Evolutionary conservation across 2,797 vertebrate genomes (phyloP), one percentile per base, ranked within the genome.

Genomic region (Mycteria americana): DNA sequence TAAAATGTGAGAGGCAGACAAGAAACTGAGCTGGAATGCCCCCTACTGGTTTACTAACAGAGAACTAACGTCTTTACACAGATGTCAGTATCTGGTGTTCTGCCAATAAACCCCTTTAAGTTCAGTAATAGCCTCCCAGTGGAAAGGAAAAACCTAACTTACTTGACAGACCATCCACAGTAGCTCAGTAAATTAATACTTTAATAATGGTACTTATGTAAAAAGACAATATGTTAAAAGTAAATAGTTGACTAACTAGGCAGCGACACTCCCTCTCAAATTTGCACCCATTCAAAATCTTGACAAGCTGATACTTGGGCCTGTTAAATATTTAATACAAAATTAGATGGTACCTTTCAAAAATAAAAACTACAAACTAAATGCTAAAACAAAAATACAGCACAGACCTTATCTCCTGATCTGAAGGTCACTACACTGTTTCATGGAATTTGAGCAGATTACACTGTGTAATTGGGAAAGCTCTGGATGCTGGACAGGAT

Each of bases 21-120:
- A 97, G 85, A 79, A 81, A 81, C 89, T 96, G 92, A 95, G 92
- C 64, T 88, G 86, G 79, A 96, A 97, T 96, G 94, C 79, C 96
- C 94, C 95, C 94, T 97, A 89, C 95, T 96, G 95, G 95, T 69
- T 91, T 68, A 45, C 18, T 86, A 64, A 72, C 60, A 93, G 59
- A 51, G 50, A 87, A 69, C 7, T 3, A 41, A 23, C 21, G 50
- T 80, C 51, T 85, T 54, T 7, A 62, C 3, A 6, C 18, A 31
- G 10, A 24, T 22, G 6, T 43, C 64, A 87, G 4, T 18, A 62
- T 4, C 11, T 5, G 1, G 18, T 45, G 8, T 22, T 64, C 53
- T 70, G 23, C 18, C 30, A 18, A 37, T 19, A 76, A 82, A 27
- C 4, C 31, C 62, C 14, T 53, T 28, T 23, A 72, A 79, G 37